Base-by-base conservation (phyloP, 2,888 invertebrate species). In the Xanthorhoe spadicearia region DNA sequence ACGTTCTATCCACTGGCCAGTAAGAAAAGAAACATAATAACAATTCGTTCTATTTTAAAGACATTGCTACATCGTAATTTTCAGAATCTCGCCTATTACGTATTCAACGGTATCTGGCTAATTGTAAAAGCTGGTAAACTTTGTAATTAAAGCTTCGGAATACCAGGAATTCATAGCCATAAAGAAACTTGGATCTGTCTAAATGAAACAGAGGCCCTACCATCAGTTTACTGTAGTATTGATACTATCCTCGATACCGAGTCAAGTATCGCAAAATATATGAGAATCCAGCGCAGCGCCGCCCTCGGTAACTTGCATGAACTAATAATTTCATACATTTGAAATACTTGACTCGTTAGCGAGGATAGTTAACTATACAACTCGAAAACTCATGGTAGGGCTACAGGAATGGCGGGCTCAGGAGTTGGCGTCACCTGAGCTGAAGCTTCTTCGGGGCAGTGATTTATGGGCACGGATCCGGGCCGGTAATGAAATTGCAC, bases 401-500 rank as follows among this genome's bases (percentile, higher is more conserved):
- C n/a, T n/a, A n/a, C n/a, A 86, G 88, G 88, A 89, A 86, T 87
- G 84, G 88, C 85, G 82, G 87, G 89, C 86, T 89, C 88, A 86
- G 87, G 89, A 86, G 86, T 88, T 84, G 82, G 92, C 94, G 91
- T 90, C 93, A 93, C 93, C 93, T 90, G 92, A 94, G 93, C 94
- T 90, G 91, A 90, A 92, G 87, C 92, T 92, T 90, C 91, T 93
- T 94, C 93, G 94, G 94, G 32, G 85, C 88, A 90, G 93, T 93
- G 94, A 93, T 94, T 93, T 93, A 93, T 92, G 90, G 86, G 82
- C 89, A 84, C 86, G 90, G 90, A 94, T 93, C 93, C 93, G 93
- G 92, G 89, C 93, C 89, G 93, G 92, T 92, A 93, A 91, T 90
- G 92, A 93, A 90, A 92, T 92, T 92, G 94, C 92, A 92, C 91